These are phyloP conservation scores for Desmophyllum pertusum DNA, from an alignment of 92 coral and sea anemone species.

Conservation along the genomic window DNA sequence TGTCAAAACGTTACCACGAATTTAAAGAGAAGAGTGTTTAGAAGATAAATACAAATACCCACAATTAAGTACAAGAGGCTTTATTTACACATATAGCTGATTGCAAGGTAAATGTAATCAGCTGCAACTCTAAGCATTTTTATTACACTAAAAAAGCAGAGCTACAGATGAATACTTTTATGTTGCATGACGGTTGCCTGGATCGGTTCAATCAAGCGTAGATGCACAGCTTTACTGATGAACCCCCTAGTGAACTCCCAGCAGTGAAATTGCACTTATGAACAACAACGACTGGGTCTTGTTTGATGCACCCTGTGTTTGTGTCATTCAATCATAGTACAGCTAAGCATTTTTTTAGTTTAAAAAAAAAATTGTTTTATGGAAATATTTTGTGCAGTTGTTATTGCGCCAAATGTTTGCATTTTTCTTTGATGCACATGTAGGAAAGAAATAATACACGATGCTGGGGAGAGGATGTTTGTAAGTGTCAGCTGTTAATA, in stretches of 20 bases:
- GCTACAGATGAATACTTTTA: background rate
- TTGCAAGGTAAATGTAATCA: background rate
- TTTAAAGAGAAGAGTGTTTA: background rate
- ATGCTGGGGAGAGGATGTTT: constrained; percentile 1
- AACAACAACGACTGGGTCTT: background rate
- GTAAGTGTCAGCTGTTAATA: background rate
- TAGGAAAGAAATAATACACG: too few species aligned
- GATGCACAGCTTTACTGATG: constrained; percentile 3
- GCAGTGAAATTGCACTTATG: background rate
- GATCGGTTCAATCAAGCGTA: background rate
- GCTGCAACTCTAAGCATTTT: background rate
- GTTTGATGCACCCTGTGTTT: background rate
- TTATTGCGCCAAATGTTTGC: background rate
- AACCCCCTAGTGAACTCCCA: constrained; percentile 12
- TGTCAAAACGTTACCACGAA: background rate
- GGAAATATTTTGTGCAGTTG: background rate
- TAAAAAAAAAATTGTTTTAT: background rate
- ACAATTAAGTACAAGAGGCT: background rate
- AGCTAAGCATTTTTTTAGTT: background rate
- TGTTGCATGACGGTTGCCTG: constrained; percentile 44
- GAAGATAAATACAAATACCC: background rate
- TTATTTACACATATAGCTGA: background rate
- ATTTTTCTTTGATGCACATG: background rate
- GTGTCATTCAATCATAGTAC: background rate
- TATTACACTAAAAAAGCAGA: background rate